Evolutionary conservation across 1,140 invertebrate genomes (phyloP).

Genomic region (Sminthurinus signatus): DNA sequence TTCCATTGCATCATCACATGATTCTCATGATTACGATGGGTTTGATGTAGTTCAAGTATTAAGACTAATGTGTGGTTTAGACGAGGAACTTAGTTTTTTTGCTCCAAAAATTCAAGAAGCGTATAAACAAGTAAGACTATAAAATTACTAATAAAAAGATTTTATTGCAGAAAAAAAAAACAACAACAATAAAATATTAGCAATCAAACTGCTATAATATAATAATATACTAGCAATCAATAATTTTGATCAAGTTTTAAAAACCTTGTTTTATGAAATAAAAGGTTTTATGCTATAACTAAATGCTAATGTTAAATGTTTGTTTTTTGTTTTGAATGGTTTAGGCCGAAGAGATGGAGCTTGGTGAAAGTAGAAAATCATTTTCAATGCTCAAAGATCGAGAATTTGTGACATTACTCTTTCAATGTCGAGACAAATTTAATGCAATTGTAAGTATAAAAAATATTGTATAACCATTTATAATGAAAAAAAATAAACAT

Average conservation of each 20-base stretch:
- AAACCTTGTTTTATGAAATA: not conserved
- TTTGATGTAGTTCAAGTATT: constrained; percentile 29
- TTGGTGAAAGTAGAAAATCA: constrained; percentile 18
- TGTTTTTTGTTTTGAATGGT: not conserved
- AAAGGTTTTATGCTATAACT: not conserved
- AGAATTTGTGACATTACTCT: constrained; percentile 28
- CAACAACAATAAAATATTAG: too few species aligned
- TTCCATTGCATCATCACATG: not conserved
- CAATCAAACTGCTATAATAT: too few species aligned
- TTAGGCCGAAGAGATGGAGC: constrained; percentile 30
- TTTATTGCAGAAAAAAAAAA: too few species aligned
- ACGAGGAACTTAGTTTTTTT: constrained; percentile 30
- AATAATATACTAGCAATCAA: too few species aligned
- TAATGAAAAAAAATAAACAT: not conserved
- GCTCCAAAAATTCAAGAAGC: constrained; percentile 32
- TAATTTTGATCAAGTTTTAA: too few species aligned
- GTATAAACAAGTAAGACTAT: constrained; percentile 17
- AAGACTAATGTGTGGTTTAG: constrained; percentile 19
- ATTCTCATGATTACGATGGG: constrained; percentile 20
- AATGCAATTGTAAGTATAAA: constrained; percentile 23
- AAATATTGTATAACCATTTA: not conserved
- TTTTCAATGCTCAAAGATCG: constrained; percentile 18
- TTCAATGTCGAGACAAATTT: constrained; percentile 32
- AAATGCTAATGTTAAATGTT: not conserved
- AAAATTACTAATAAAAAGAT: not conserved